A percentile compares a stretch with the other conserved stretches of the same genome.
Evolutionary conservation across 1,140 invertebrate species (phyloP).

Genomic region (Papilio dardanus): DNA sequence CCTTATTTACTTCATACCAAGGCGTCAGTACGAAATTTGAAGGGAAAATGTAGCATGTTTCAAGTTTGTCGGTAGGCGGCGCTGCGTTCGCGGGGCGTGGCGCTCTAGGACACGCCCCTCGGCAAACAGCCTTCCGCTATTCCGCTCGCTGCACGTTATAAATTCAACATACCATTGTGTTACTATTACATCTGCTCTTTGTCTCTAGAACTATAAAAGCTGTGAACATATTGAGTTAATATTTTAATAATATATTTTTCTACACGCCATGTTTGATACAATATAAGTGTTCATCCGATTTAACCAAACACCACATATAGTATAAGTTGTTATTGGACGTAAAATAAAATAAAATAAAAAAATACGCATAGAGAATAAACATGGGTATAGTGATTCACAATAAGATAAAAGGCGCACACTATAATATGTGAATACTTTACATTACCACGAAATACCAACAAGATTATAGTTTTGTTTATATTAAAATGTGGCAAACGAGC

Average conservation of each 20-base stretch:
- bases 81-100: constrained; percentile 68
- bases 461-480: no score
- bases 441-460: no score
- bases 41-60: constrained; percentile 41
- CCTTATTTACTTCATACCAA: constrained; percentile 47
- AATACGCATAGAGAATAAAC: no score
- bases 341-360: no score
- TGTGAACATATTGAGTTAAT: constrained; percentile 24
- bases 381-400: no score
- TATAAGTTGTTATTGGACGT: no score
- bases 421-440: no score
- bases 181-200: constrained; percentile 34
- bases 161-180: constrained; percentile 46
- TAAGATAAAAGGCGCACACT: no score
- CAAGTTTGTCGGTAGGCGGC: constrained; percentile 61
- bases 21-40: constrained; percentile 32
- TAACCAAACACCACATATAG: neutral
- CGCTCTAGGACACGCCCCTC: constrained; percentile 59
- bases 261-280: neutral
- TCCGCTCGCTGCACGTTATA: constrained; percentile 53
- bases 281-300: neutral
- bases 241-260: neutral
- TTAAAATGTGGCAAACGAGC: no score
- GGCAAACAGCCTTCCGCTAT: constrained; percentile 50
- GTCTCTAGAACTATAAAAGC: constrained; percentile 13